A percentile compares a stretch with the other conserved stretches of the same genome.
phyloP scores from a whole-genome alignment of 1,140 invertebrate species.

The Conus betulinus region DNA sequence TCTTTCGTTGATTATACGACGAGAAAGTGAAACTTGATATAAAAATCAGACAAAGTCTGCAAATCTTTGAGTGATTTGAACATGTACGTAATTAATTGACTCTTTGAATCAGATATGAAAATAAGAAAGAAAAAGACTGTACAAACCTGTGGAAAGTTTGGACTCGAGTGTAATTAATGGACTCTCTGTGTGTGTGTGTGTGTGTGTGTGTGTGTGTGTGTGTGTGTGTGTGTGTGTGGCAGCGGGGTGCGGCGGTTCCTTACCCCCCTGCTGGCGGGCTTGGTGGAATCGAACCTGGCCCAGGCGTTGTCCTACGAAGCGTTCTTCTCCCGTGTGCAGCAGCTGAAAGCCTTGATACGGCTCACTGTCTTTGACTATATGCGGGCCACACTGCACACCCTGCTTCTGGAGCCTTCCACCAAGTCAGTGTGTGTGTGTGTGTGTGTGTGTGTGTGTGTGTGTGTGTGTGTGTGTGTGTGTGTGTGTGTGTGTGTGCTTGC shows the following conservation, averaged over 20 bases:
- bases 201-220: too few species aligned
- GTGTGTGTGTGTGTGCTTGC: background rate
- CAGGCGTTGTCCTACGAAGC: conserved; percentile 50
- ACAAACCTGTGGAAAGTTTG: too few species aligned
- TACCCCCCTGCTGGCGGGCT: conserved; percentile 87
- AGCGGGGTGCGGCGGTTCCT: conserved; percentile 58
- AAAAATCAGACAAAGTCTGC: too few species aligned
- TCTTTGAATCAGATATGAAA: too few species aligned
- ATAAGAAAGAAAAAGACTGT: too few species aligned
- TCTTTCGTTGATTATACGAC: too few species aligned
- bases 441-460: background rate
- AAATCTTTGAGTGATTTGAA: too few species aligned
- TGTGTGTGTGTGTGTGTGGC: background rate
- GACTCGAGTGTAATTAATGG: too few species aligned
- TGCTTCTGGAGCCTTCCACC: conserved; percentile 28
- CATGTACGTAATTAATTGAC: too few species aligned
- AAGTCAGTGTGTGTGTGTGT: conserved; percentile 31
- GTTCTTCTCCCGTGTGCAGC: conserved; percentile 48
- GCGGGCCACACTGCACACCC: conserved; percentile 5
- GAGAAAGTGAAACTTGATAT: too few species aligned
- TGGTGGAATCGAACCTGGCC: conserved; percentile 78
- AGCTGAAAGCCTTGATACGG: conserved; percentile 19
- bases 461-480: conserved; percentile 2
- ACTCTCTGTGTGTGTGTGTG: too few species aligned
- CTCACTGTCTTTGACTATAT: conserved; percentile 36